Percentiles rank a stretch among this genome's conserved stretches.
phyloP scores from a whole-genome alignment of 2,797 vertebrate genomes.

The Pangasius sanitwongsei region DNA sequence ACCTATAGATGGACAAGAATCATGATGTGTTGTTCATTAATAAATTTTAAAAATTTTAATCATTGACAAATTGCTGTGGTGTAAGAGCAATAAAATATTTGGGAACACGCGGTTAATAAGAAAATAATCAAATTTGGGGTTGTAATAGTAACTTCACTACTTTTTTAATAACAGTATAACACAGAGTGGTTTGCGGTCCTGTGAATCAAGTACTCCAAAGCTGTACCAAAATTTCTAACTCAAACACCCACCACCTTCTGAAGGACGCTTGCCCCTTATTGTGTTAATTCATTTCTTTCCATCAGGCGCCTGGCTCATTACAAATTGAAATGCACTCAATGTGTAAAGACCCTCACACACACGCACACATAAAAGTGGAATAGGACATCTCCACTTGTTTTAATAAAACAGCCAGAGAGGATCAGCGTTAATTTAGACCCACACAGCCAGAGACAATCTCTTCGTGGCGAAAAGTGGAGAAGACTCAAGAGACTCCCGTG shows the following conservation, averaged over 20 bases:
- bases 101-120: neutral
- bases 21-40: no score
- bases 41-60: neutral
- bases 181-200: neutral
- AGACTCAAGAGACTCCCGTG: constrained; percentile 37
- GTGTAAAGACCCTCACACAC: constrained; percentile 10
- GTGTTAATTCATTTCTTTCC: constrained; percentile 61
- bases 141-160: neutral
- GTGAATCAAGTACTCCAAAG: neutral
- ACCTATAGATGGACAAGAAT: neutral
- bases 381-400: constrained; percentile 55
- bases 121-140: neutral
- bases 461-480: neutral
- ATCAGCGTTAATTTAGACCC: constrained; percentile 60
- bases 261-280: constrained; percentile 63
- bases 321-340: constrained; percentile 60
- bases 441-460: constrained; percentile 59
- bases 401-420: constrained; percentile 48
- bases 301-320: constrained; percentile 64
- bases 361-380: constrained; percentile 55
- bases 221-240: neutral
- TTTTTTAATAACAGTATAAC: neutral
- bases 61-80: neutral
- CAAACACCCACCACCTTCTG: constrained; percentile 34
- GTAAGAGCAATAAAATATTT: neutral